Conservation (phyloP, 2,888 invertebrate genomes). For the Drosophila atripex region DNA sequence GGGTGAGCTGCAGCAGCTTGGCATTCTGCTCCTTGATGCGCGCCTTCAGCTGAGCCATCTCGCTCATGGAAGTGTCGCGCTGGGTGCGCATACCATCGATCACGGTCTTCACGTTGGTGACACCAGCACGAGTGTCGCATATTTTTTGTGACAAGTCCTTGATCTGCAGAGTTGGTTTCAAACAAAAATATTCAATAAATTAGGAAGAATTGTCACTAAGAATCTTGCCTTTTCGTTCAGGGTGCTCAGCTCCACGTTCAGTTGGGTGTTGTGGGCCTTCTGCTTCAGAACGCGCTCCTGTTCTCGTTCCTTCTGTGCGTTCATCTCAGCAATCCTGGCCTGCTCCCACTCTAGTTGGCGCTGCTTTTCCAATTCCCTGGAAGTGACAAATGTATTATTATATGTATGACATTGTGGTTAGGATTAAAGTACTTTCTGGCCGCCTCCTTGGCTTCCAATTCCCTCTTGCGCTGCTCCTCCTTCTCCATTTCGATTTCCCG, state of each 20-base stretch:
- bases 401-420: too few relatives aligned
- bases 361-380: slow-evolving; percentile 95
- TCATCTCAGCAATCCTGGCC: slow-evolving; percentile 93
- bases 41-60: slow-evolving; percentile 92
- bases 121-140: slow-evolving; percentile 92
- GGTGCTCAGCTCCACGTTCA: slow-evolving; percentile 91
- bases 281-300: slow-evolving; percentile 93
- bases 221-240: slow-evolving; percentile 82
- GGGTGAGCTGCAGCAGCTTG: slow-evolving; percentile 90
- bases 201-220: rapidly evolving
- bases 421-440: slow-evolving; percentile 85
- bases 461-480: slow-evolving; percentile 91
- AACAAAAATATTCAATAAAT: not conserved
- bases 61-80: slow-evolving; percentile 95
- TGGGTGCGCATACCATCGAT: slow-evolving; percentile 97
- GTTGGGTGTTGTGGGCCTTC: slow-evolving; percentile 93
- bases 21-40: slow-evolving; percentile 94
- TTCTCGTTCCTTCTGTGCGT: slow-evolving; percentile 93
- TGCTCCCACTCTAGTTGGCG: slow-evolving; percentile 98
- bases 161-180: slow-evolving; percentile 84
- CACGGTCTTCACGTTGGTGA: slow-evolving; percentile 95
- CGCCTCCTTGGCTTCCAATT: slow-evolving; percentile 91
- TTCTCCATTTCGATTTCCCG: slow-evolving; percentile 89
- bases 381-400: not conserved
- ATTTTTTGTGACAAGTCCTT: slow-evolving; percentile 92